Conservation (phyloP, 2,888 invertebrate species). For the Hydrotaea diabolus region DNA sequence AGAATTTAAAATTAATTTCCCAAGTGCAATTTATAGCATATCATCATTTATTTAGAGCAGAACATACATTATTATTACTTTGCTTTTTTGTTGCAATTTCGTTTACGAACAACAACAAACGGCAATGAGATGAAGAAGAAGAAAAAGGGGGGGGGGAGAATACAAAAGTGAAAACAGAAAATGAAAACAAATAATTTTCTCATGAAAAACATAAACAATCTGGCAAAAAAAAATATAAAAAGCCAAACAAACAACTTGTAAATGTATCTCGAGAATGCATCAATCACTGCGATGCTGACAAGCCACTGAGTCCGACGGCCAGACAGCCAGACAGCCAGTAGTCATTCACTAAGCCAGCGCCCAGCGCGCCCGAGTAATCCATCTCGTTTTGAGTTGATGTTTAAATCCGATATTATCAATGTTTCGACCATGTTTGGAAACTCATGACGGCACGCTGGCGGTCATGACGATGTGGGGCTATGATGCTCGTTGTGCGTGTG, state of each 20-base stretch:
- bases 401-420: conserved; percentile 45
- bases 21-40: conserved; percentile 37
- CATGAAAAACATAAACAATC: not conserved
- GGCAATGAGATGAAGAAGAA: not conserved
- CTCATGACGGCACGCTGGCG: not conserved
- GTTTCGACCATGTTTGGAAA: conserved; percentile 36
- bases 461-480: not conserved
- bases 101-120: not conserved
- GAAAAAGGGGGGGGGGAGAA: not conserved
- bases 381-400: not conserved
- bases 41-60: conserved; percentile 48
- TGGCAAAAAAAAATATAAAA: not conserved
- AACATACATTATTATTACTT: conserved; percentile 18
- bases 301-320: too few relatives aligned
- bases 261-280: not conserved
- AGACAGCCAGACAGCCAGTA: too few relatives aligned
- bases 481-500: not conserved
- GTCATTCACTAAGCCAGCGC: not conserved
- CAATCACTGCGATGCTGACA: not conserved
- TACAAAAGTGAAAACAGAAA: not conserved
- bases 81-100: not conserved
- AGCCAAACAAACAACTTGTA: not conserved
- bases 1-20: conserved; percentile 33
- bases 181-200: not conserved
- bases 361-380: not conserved